Percentiles rank a stretch among this genome's conserved stretches.
phyloP scores from a whole-genome alignment of 2,888 invertebrate species.

The Caradrina clavipalpis region DNA sequence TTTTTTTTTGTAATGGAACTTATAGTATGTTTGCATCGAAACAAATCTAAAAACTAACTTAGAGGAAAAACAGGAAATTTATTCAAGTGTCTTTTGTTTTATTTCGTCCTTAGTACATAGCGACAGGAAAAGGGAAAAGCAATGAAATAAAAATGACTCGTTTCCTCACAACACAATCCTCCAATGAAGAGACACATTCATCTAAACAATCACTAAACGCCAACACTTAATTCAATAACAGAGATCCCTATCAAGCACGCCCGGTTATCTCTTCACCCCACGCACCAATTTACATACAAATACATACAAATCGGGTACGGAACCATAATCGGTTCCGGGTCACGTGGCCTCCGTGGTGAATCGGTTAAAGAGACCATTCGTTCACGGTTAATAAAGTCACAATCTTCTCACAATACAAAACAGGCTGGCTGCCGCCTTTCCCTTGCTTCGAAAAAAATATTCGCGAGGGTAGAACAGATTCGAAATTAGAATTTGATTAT shows the following conservation, averaged over 20 bases:
- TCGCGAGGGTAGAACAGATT: constrained; percentile 88
- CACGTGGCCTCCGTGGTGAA: constrained; percentile 92
- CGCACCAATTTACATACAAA: constrained; percentile 88
- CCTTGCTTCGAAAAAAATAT: constrained; percentile 75
- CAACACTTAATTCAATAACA: constrained; percentile 86
- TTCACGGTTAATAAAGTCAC: constrained; percentile 90
- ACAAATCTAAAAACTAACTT: background rate
- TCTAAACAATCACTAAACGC: constrained; percentile 80
- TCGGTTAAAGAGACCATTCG: constrained; percentile 88
- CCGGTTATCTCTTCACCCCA: constrained; percentile 87
- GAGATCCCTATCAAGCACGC: constrained; percentile 86
- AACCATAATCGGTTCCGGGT: constrained; percentile 90
- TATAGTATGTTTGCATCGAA: background rate
- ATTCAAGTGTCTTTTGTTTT: background rate
- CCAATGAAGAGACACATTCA: constrained; percentile 59
- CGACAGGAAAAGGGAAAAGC: background rate
- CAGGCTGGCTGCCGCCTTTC: constrained; percentile 81
- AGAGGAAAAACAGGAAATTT: background rate
- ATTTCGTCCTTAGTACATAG: background rate
- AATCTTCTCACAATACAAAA: constrained; percentile 89
- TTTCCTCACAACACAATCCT: constrained; percentile 20
- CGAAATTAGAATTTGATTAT: constrained; percentile 91
- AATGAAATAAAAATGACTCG: background rate
- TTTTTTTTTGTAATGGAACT: too few species aligned
- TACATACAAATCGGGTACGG: constrained; percentile 86